Conservation (phyloP, 2,797 vertebrate genomes). For the Cirrhinus mrigala region DNA sequence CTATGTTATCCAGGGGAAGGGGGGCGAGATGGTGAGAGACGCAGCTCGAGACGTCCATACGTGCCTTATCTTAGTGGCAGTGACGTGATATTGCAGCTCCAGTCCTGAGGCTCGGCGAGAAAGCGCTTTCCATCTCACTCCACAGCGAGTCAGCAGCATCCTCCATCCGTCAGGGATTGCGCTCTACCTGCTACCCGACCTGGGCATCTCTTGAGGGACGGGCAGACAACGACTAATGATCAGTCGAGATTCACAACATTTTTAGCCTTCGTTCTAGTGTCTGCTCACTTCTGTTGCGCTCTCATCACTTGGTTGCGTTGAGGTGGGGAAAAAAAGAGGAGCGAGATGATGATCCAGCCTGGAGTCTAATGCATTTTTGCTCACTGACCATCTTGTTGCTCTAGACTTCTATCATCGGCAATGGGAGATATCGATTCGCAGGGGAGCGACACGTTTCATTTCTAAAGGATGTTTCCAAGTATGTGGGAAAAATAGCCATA, state of each 20-base stretch:
- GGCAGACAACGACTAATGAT: slow-evolving; percentile 51
- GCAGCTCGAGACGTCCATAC: slow-evolving; percentile 79
- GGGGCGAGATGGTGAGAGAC: slow-evolving; percentile 74
- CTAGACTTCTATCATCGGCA: slow-evolving; percentile 81
- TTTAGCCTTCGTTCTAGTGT: slow-evolving; percentile 66
- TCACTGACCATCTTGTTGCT: slow-evolving; percentile 87
- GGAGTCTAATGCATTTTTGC: slow-evolving; percentile 80
- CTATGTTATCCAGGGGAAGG: slow-evolving; percentile 62
- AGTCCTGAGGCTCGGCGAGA: slow-evolving; percentile 74
- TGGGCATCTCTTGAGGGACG: slow-evolving; percentile 72
- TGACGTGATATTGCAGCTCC: slow-evolving; percentile 86
- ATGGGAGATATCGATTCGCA: slow-evolving; percentile 91
- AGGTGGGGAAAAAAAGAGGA: slow-evolving; percentile 76
- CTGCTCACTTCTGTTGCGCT: slow-evolving; percentile 73
- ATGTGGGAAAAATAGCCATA: slow-evolving; percentile 96
- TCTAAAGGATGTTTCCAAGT: slow-evolving; percentile 89
- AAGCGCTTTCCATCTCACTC: slow-evolving; percentile 77
- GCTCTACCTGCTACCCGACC: slow-evolving; percentile 73
- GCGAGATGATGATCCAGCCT: slow-evolving; percentile 79
- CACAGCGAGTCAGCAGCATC: slow-evolving; percentile 79
- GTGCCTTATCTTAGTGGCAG: slow-evolving; percentile 83
- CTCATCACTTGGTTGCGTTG: slow-evolving; percentile 66
- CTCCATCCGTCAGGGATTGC: slow-evolving; percentile 82
- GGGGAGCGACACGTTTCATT: slow-evolving; percentile 83
- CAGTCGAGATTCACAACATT: slow-evolving; percentile 66